phyloP scores from a whole-genome alignment of 2,888 invertebrate genomes.

The Napeogenes inachia region DNA sequence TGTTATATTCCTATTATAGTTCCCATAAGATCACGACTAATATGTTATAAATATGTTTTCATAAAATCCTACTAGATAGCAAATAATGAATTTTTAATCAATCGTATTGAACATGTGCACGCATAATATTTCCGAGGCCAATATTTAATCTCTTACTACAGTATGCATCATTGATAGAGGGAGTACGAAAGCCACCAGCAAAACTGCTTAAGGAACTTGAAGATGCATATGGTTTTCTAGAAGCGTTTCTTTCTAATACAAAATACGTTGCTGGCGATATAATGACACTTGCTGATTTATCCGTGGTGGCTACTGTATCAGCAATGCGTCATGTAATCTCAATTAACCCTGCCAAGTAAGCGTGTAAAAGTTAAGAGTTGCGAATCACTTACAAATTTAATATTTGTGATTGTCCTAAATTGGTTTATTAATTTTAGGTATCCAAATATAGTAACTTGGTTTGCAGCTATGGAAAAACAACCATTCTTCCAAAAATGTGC shows the following conservation, averaged over 20 bases:
- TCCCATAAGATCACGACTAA: too few species aligned
- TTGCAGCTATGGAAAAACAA: conserved; percentile 41
- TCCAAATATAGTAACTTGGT: conserved; percentile 50
- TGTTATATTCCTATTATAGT: too few species aligned
- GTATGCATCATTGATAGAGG: conserved; percentile 47
- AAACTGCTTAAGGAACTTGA: conserved; percentile 51
- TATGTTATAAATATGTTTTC: too few species aligned
- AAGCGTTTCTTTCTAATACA: conserved; percentile 61
- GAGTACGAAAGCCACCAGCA: conserved; percentile 46
- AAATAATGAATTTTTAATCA: too few species aligned
- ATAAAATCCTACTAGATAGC: too few species aligned
- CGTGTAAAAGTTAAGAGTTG: neutral
- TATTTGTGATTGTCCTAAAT: neutral
- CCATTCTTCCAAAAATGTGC: conserved; percentile 43
- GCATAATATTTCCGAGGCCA: too few species aligned
- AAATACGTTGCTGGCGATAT: conserved; percentile 71
- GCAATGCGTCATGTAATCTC: conserved; percentile 43
- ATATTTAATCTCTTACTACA: conserved; percentile 33
- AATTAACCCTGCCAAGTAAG: conserved; percentile 37
- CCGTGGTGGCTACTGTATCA: conserved; percentile 51
- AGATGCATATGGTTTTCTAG: conserved; percentile 65
- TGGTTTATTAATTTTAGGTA: conserved; percentile 38
- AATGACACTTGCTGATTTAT: conserved; percentile 75
- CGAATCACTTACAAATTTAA: neutral
- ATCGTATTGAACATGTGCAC: too few species aligned